Evolutionary conservation across 2,888 invertebrate species (phyloP).

Genomic region (Elegia similella): DNA sequence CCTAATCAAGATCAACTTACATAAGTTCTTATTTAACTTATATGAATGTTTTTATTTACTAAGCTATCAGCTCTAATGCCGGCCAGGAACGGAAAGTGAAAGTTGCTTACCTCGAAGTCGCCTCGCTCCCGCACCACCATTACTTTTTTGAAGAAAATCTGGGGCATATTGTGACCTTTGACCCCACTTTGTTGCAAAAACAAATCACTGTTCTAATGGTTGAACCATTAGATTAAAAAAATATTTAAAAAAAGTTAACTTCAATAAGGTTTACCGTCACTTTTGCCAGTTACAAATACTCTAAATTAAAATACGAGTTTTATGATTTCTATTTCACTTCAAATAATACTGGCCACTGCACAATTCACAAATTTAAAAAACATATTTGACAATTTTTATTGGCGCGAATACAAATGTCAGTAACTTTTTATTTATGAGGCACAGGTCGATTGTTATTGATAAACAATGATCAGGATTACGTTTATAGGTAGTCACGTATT

Average conservation of each 20-base stretch:
- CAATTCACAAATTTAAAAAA: conserved; percentile 23
- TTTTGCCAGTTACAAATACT: neutral
- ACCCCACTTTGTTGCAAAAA: conserved; percentile 31
- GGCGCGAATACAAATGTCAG: conserved; percentile 25
- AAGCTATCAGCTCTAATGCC: conserved; percentile 24
- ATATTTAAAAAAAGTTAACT: neutral
- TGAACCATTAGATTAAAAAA: neutral
- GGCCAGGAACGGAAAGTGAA: conserved; percentile 63
- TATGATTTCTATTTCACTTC: conserved; percentile 2
- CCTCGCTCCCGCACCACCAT: conserved; percentile 73
- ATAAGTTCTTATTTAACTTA: neutral
- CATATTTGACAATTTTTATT: conserved; percentile 19
- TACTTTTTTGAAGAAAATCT: conserved; percentile 80
- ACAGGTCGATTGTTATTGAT: conserved; percentile 14
- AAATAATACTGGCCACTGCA: neutral
- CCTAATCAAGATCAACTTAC: too few species aligned
- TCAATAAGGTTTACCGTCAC: neutral
- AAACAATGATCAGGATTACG: conserved; percentile 15
- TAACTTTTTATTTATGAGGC: conserved; percentile 14
- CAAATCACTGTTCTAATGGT: conserved; percentile 18
- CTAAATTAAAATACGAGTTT: neutral
- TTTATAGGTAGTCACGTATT: conserved; percentile 7
- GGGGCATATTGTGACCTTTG: conserved; percentile 69
- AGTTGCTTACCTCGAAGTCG: conserved; percentile 74
- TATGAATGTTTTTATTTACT: conserved; percentile 15